Percentiles rank a stretch among this genome's conserved stretches.
Evolutionary conservation across 23 tunicate species (phyloP).

Genomic region (Diplosoma virens): DNA sequence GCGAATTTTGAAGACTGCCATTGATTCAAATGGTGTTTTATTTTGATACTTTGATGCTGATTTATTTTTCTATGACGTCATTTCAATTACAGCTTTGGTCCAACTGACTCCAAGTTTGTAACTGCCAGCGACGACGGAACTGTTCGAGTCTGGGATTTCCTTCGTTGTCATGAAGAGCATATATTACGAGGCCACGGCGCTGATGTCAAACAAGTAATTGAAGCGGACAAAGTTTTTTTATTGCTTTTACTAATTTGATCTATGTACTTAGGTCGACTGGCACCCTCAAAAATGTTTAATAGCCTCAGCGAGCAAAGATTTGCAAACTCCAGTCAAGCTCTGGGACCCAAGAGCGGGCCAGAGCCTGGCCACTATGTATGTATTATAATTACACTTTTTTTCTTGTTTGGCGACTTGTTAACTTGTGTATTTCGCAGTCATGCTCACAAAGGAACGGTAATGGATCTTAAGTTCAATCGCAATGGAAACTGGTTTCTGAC

Average conservation of each 20-base stretch:
- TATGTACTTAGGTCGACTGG: conserved; percentile 83
- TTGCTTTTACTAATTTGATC: background rate
- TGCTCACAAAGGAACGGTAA: conserved; percentile 97
- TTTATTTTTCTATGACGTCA: background rate
- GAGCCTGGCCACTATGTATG: conserved; percentile 82
- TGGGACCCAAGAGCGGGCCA: conserved; percentile 98
- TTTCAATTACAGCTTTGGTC: conserved; percentile 67
- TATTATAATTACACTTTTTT: too few relatives aligned
- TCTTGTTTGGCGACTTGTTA: too few relatives aligned
- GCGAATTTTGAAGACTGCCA: background rate
- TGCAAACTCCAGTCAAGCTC: conserved; percentile 96
- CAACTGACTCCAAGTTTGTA: conserved; percentile 91
- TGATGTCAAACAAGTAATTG: conserved; percentile 79
- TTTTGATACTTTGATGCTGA: background rate
- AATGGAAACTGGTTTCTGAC: conserved; percentile 98
- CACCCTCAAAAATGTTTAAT: conserved; percentile 89
- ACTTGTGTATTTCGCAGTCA: conserved; percentile 75
- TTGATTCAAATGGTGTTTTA: background rate
- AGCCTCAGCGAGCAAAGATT: conserved; percentile 95
- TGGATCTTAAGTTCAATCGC: conserved; percentile 93
- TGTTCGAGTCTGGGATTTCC: conserved; percentile 96
- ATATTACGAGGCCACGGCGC: conserved; percentile 90
- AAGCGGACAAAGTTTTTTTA: background rate
- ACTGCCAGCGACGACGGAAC: conserved; percentile 98
- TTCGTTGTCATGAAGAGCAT: conserved; percentile 73